These are phyloP conservation scores for Pollenia labialis DNA, from an alignment of 2,888 invertebrate species.

Conservation along the genomic window DNA sequence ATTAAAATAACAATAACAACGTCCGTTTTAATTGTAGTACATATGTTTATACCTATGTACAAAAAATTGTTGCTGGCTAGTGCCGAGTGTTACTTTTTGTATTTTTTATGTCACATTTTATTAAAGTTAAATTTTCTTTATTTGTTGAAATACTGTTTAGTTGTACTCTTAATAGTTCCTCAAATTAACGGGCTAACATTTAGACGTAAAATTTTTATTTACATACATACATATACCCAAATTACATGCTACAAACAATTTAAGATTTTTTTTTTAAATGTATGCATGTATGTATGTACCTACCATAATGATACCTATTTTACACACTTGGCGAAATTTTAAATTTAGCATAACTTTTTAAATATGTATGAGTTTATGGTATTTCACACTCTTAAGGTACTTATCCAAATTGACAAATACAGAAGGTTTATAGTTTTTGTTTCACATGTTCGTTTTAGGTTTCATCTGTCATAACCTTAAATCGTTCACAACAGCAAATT, in stretches of 20 bases:
- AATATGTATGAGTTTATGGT: too few relatives aligned
- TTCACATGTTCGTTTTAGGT: too few relatives aligned
- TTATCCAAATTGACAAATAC: too few relatives aligned
- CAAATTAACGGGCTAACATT: slow-evolving; percentile 44
- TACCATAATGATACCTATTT: neutral
- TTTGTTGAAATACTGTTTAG: slow-evolving; percentile 12
- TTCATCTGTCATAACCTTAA: too few relatives aligned
- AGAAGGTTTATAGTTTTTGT: too few relatives aligned
- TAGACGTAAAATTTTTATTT: neutral
- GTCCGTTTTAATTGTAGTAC: slow-evolving; percentile 46
- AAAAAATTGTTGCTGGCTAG: neutral
- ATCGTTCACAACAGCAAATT: too few relatives aligned
- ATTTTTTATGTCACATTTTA: slow-evolving; percentile 43
- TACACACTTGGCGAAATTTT: neutral
- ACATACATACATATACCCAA: neutral
- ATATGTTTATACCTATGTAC: slow-evolving; percentile 4
- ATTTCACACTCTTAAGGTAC: too few relatives aligned
- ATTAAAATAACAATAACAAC: slow-evolving; percentile 46
- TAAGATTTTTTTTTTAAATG: too few relatives aligned
- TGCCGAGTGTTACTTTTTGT: neutral
- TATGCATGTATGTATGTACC: neutral
- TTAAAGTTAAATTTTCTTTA: slow-evolving; percentile 36
- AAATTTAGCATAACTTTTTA: too few relatives aligned
- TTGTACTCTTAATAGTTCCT: slow-evolving; percentile 32
- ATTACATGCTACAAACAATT: too few relatives aligned